These are phyloP conservation scores for Phyllostomus hastatus DNA, from an alignment of 2,113 vertebrate species.

Conservation along the genomic window DNA sequence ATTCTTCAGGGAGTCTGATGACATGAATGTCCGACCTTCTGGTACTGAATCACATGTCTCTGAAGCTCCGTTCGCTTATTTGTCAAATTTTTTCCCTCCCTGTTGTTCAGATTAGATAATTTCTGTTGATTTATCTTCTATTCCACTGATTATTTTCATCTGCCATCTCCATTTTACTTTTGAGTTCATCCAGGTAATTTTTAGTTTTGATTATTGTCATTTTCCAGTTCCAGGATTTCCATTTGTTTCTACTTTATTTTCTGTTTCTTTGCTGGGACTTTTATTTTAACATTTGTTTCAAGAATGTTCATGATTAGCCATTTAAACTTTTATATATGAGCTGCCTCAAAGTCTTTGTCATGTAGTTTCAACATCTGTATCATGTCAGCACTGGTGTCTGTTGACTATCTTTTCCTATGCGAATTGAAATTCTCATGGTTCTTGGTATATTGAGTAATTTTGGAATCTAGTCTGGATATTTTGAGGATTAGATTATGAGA, in stretches of 20 bases:
- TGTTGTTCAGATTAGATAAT: not conserved
- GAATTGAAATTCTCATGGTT: constrained; percentile 28
- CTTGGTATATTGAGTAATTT: constrained; percentile 33
- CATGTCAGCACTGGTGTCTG: not conserved
- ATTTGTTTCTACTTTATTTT: not conserved
- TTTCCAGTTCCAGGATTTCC: not conserved
- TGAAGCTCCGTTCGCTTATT: not conserved
- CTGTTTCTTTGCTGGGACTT: not conserved
- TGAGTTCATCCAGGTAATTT: not conserved
- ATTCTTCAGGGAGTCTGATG: not conserved
- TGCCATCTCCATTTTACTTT: not conserved
- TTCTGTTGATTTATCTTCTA: not conserved
- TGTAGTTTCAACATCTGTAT: not conserved
- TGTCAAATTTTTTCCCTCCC: not conserved
- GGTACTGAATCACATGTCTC: not conserved
- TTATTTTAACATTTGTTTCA: not conserved
- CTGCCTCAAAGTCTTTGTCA: not conserved
- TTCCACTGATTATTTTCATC: not conserved
- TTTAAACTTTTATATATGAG: not conserved
- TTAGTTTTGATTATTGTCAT: not conserved
- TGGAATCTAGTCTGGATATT: constrained; percentile 20
- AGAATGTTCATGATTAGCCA: not conserved
- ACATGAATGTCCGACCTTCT: not conserved
- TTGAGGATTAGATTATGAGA: constrained; percentile 11
- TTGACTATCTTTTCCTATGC: not conserved